Evolutionary conservation across 2,888 invertebrate genomes (phyloP).

Genomic region (Danaus chrysippus): DNA sequence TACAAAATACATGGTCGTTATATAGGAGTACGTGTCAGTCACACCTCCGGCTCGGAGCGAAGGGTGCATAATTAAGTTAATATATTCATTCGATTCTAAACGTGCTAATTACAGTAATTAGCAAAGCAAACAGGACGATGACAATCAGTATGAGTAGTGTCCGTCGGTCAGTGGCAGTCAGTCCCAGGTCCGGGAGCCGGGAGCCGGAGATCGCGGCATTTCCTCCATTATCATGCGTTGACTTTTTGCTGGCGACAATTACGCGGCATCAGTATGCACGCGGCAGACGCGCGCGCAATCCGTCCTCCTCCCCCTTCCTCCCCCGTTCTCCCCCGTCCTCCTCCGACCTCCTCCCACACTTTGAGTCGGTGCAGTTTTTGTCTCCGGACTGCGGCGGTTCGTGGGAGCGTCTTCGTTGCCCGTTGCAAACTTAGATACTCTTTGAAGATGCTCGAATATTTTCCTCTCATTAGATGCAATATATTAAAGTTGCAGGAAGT

Average conservation of each 20-base stretch:
- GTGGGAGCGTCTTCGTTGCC: slow-evolving; percentile 48
- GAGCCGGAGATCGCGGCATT: slow-evolving; percentile 47
- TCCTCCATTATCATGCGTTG: slow-evolving; percentile 67
- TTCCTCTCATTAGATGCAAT: slow-evolving; percentile 31
- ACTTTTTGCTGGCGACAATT: slow-evolving; percentile 67
- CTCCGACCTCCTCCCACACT: slow-evolving; percentile 34
- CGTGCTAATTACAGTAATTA: slow-evolving; percentile 18
- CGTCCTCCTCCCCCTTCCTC: slow-evolving; percentile 35
- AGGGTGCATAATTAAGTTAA: slow-evolving; percentile 10
- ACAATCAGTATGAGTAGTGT: slow-evolving; percentile 33
- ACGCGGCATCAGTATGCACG: slow-evolving; percentile 70
- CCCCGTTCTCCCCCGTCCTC: slow-evolving; percentile 33
- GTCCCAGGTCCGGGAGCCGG: neutral
- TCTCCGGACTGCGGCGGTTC: slow-evolving; percentile 37
- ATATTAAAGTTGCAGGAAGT: slow-evolving; percentile 18
- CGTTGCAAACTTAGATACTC: slow-evolving; percentile 34
- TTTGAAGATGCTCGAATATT: slow-evolving; percentile 38
- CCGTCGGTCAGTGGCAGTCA: slow-evolving; percentile 7
- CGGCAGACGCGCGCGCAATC: slow-evolving; percentile 46
- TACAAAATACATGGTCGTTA: neutral
- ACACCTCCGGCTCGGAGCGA: neutral
- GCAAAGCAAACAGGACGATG: slow-evolving; percentile 25
- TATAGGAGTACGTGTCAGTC: neutral
- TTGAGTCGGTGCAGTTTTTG: slow-evolving; percentile 42
- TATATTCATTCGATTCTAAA: slow-evolving; percentile 12